phyloP scores from a whole-genome alignment of 92 coral and sea anemone genomes.

The Parazoanthus swiftii region DNA sequence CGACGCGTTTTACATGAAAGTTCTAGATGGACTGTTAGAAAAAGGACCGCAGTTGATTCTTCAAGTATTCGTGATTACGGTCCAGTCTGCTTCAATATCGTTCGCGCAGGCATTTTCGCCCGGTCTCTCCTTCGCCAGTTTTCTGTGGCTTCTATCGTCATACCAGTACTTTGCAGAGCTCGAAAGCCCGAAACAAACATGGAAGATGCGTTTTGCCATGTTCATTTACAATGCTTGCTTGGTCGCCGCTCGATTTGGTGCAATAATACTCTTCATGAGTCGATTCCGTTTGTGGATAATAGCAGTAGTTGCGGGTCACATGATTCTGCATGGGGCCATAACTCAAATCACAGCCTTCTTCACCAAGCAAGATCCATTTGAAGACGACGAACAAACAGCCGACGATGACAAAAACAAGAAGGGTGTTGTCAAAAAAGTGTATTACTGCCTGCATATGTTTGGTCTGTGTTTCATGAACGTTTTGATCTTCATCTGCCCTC shows the following conservation, averaged over 20 bases:
- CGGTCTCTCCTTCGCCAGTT: slow-evolving; percentile 36
- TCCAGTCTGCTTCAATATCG: slow-evolving; percentile 18
- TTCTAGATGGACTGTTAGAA: slow-evolving; percentile 31
- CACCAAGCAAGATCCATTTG: slow-evolving; percentile 21
- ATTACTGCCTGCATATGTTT: slow-evolving; percentile 12
- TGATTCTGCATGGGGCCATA: slow-evolving; percentile 18
- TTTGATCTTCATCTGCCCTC: slow-evolving; percentile 37
- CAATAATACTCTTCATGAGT: slow-evolving; percentile 33
- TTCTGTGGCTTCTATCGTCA: slow-evolving; percentile 26
- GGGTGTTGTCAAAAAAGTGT: not conserved
- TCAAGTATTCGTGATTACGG: slow-evolving; percentile 33
- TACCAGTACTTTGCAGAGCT: slow-evolving; percentile 39
- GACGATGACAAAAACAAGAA: not conserved
- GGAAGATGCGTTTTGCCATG: slow-evolving; percentile 36
- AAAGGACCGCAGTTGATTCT: slow-evolving; percentile 39
- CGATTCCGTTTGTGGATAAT: slow-evolving; percentile 22
- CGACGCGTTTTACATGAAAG: slow-evolving; percentile 34
- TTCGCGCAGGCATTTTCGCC: slow-evolving; percentile 38
- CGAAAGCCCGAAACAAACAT: slow-evolving; percentile 36
- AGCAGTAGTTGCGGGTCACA: slow-evolving; percentile 11
- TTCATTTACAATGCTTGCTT: slow-evolving; percentile 20
- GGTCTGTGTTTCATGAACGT: slow-evolving; percentile 34
- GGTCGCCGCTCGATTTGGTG: slow-evolving; percentile 38
- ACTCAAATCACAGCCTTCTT: not conserved
- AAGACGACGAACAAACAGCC: slow-evolving; percentile 25